phyloP scores from a whole-genome alignment of 2,888 invertebrate species.

The Hololepta plana region DNA sequence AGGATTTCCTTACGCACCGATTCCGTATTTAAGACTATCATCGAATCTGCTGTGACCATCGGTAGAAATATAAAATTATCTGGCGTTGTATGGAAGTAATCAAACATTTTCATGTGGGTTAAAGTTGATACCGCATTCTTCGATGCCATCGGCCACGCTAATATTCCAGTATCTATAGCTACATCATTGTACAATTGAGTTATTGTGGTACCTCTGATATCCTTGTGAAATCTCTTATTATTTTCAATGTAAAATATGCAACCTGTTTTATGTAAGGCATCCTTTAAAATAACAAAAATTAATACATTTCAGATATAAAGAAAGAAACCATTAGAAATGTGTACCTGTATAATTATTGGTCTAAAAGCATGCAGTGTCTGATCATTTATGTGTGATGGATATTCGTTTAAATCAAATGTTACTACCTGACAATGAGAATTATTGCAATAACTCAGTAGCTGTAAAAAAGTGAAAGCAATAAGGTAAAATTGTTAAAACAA shows the following conservation, averaged over 20 bases:
- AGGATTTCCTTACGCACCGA: constrained; percentile 52
- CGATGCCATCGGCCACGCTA: constrained; percentile 56
- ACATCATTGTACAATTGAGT: constrained; percentile 23
- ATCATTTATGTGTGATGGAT: constrained; percentile 72
- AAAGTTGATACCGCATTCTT: constrained; percentile 77
- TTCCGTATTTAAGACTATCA: constrained; percentile 53
- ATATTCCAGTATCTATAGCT: constrained; percentile 38
- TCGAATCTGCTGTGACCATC: constrained; percentile 62
- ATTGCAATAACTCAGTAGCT: constrained; percentile 50
- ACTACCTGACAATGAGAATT: constrained; percentile 65
- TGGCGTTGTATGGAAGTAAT: constrained; percentile 68
- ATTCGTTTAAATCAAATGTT: constrained; percentile 60
- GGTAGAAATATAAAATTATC: constrained; percentile 81
- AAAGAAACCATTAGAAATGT: too few species aligned
- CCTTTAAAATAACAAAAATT: too few species aligned
- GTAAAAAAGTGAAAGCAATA: constrained; percentile 11
- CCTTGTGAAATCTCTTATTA: constrained; percentile 38
- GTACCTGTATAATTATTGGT: constrained; percentile 80
- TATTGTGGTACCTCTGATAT: too few species aligned
- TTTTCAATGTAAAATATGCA: constrained; percentile 62
- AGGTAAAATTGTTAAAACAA: constrained; percentile 1
- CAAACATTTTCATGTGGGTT: constrained; percentile 92
- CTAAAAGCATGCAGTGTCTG: constrained; percentile 69
- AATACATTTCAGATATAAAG: too few species aligned
- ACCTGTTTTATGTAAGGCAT: constrained; percentile 58